These are phyloP conservation scores for Cichlasoma orientale DNA, from an alignment of 2,797 vertebrate genomes.

Conservation along the genomic window DNA sequence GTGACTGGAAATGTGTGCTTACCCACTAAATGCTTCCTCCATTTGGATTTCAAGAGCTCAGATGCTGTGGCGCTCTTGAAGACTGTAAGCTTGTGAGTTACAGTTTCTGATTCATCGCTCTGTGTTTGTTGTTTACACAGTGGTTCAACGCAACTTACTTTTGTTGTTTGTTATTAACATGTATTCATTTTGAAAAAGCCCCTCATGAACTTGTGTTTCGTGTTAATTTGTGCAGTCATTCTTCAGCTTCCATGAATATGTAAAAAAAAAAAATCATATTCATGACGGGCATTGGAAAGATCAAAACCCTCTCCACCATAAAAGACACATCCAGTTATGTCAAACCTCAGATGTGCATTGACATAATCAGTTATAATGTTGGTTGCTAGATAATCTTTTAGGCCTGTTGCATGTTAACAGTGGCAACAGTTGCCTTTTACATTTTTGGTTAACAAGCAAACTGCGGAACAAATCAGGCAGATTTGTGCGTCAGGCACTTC, in stretches of 20 bases:
- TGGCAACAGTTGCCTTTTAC: background rate
- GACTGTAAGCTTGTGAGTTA: slow-evolving; percentile 61
- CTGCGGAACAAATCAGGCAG: background rate
- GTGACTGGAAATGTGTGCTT: slow-evolving; percentile 26
- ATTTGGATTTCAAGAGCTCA: slow-evolving; percentile 46
- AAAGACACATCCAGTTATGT: slow-evolving; percentile 25
- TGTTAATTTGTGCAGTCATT: slow-evolving; percentile 49
- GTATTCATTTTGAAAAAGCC: background rate
- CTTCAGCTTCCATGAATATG: slow-evolving; percentile 26
- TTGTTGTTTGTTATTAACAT: slow-evolving; percentile 37
- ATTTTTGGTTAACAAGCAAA: background rate
- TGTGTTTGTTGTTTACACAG: slow-evolving; percentile 13
- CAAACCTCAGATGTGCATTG: slow-evolving; percentile 17
- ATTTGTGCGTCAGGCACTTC: no score
- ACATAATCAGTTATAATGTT: background rate
- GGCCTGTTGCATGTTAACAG: background rate
- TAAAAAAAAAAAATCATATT: slow-evolving; percentile 27
- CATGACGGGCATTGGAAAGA: slow-evolving; percentile 23
- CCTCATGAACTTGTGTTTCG: slow-evolving; percentile 34
- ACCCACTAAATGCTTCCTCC: slow-evolving; percentile 38
- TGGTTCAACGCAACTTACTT: slow-evolving; percentile 25
- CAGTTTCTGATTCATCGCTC: slow-evolving; percentile 33
- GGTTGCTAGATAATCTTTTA: background rate
- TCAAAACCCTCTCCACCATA: background rate
- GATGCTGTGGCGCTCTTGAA: slow-evolving; percentile 49